Conservation (phyloP, 2,888 invertebrate species). For the Helleia helle region DNA sequence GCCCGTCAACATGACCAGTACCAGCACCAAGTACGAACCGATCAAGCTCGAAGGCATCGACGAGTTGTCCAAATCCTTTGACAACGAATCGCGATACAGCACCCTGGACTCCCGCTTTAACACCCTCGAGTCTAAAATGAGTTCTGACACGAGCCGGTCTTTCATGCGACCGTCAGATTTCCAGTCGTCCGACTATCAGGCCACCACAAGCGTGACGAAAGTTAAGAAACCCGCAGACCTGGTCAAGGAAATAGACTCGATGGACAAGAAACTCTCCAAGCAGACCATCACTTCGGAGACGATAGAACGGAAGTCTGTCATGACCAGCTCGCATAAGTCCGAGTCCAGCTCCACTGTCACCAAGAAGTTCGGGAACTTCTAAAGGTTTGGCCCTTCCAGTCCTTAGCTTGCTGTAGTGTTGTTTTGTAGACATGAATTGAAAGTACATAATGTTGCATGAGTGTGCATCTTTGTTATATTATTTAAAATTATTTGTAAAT, state of each 20-base stretch:
- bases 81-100: slow-evolving; percentile 65
- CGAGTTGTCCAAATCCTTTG: slow-evolving; percentile 66
- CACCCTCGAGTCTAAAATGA: slow-evolving; percentile 58
- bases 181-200: slow-evolving; percentile 49
- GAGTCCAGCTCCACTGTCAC: slow-evolving; percentile 73
- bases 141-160: slow-evolving; percentile 62
- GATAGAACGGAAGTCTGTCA: slow-evolving; percentile 79
- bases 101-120: slow-evolving; percentile 61
- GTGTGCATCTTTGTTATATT: slow-evolving; percentile 9
- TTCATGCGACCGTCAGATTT: slow-evolving; percentile 70
- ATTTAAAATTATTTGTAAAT: slow-evolving; percentile 7
- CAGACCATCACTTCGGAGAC: slow-evolving; percentile 80
- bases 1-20: slow-evolving; percentile 65
- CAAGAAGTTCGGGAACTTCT: slow-evolving; percentile 69
- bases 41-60: slow-evolving; percentile 65
- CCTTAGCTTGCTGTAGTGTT: slow-evolving; percentile 18
- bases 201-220: slow-evolving; percentile 37
- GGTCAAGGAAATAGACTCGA: slow-evolving; percentile 66
- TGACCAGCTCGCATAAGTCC: slow-evolving; percentile 76
- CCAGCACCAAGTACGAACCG: slow-evolving; percentile 64
- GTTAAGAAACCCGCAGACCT: slow-evolving; percentile 52
- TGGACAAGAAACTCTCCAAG: slow-evolving; percentile 78
- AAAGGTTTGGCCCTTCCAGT: slow-evolving; percentile 33
- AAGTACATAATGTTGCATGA: slow-evolving; percentile 2
- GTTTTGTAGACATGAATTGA: slow-evolving; percentile 11